phyloP scores from a whole-genome alignment of 2,113 vertebrate species.

The Callorhinus ursinus region DNA sequence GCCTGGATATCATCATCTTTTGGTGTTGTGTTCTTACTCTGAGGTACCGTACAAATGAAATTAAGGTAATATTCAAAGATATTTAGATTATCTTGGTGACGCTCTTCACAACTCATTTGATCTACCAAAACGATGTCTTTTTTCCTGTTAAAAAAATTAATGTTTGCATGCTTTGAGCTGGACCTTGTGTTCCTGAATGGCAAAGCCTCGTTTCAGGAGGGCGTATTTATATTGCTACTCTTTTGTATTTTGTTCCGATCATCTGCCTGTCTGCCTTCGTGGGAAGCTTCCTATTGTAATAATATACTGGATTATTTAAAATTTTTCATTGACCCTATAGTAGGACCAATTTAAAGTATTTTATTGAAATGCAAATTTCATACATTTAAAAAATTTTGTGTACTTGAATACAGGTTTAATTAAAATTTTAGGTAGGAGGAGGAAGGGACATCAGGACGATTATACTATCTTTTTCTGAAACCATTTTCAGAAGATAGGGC shows the following conservation, averaged over 20 bases:
- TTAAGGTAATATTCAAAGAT: not conserved
- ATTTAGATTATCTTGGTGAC: not conserved
- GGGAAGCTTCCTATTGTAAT: conserved; percentile 58
- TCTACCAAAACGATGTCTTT: not conserved
- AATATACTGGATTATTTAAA: conserved; percentile 41
- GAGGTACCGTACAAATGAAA: not conserved
- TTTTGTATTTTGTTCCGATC: conserved; percentile 25
- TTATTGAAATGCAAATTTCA: conserved; percentile 66
- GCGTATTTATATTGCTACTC: not conserved
- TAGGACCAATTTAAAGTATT: conserved; percentile 54
- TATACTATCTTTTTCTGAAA: conserved; percentile 8
- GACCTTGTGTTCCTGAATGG: not conserved
- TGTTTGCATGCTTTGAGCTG: not conserved
- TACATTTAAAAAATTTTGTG: conserved; percentile 58
- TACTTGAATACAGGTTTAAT: conserved; percentile 57
- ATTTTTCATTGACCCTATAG: conserved; percentile 39
- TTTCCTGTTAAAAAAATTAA: not conserved
- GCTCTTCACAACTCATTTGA: not conserved
- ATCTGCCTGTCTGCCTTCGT: not conserved
- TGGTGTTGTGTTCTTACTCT: not conserved
- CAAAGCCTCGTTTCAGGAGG: not conserved
- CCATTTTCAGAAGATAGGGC: not conserved
- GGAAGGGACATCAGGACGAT: not conserved
- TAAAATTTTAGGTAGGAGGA: conserved; percentile 27
- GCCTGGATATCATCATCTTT: not conserved